These are phyloP conservation scores for Ictalurus furcatus DNA, from an alignment of 2,113 vertebrate genomes.

Conservation along the genomic window DNA sequence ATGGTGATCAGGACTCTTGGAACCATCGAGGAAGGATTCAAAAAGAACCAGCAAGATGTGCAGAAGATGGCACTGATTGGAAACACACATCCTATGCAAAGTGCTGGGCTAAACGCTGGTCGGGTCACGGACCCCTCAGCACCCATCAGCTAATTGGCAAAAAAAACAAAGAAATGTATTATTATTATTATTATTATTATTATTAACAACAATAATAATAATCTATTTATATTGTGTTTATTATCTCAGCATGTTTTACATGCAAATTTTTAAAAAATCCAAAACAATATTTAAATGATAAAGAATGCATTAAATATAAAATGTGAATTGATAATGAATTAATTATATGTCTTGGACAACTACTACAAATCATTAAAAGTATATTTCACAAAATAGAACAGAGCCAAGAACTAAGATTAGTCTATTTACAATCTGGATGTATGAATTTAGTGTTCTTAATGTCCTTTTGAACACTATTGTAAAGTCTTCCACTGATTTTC, in stretches of 20 bases:
- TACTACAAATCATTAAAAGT: neutral
- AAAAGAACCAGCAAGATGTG: neutral
- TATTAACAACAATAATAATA: neutral
- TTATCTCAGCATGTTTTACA: neutral
- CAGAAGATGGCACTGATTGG: neutral
- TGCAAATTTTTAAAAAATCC: neutral
- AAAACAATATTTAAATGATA: neutral
- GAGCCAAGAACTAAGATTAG: neutral
- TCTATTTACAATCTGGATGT: neutral
- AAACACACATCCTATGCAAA: neutral
- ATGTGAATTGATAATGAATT: too few species aligned
- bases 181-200: too few species aligned
- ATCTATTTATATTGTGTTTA: neutral
- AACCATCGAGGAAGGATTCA: neutral
- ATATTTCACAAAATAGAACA: neutral
- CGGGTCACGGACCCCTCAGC: neutral
- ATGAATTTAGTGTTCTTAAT: neutral
- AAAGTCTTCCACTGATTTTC: neutral
- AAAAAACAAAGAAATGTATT: neutral
- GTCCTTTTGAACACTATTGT: neutral
- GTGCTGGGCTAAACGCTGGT: neutral
- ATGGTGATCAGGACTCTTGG: neutral
- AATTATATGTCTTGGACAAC: neutral
- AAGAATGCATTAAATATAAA: neutral
- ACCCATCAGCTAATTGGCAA: neutral